Base-by-base conservation (phyloP, 1,140 invertebrate species). In the Neuroterus valhalla region DNA sequence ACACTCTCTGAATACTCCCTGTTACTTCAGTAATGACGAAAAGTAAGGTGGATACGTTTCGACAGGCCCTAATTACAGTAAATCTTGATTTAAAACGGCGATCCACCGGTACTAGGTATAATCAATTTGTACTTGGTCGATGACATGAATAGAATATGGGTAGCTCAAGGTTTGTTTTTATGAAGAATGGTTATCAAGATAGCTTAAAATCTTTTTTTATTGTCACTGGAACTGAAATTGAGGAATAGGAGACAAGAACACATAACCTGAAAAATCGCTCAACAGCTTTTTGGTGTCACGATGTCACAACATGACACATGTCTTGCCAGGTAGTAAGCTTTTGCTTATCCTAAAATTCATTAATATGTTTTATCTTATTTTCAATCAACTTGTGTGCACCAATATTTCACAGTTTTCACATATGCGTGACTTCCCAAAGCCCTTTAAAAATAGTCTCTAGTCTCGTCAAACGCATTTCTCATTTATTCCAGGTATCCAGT, bases 21-120 rank as follows among this genome's bases (percentile, higher is more conserved):
- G 50, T 46, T 50, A 52, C 68, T 46, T 68, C 71, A 50, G 70
- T 12, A 46, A 69, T 74, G 66, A 74, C 72, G 69, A 66, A 72
- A 77, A 77, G 70, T 76, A 80, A 73, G 66, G 68, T 43, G 66
- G 52, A 71, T 72, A 80, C 80, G 76, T 80, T 84, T 83, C 77
- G 74, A 71, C 68, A 79, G 79, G 75, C 55, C 70, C 74, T 78
- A 83, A 85, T 82, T 85, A 83, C 79, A 79, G 77, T 84, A 83
- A 85, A 85, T 85, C 79, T 83, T 76, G 85, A 84, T 85, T 86
- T 85, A 85, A 78, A 81, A 69, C 77, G 72, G 75, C 70, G 62
- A 77, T 74, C 74, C 74, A 80, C 81, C 74, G 72, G 44, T 69
- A 23, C 71, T 70, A 72, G 19, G 70, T 68, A 48, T n/a, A n/a